Percentiles rank a stretch among this genome's conserved stretches.
Conservation (phyloP, 2,113 vertebrate species). For the Fregata magnificens region DNA sequence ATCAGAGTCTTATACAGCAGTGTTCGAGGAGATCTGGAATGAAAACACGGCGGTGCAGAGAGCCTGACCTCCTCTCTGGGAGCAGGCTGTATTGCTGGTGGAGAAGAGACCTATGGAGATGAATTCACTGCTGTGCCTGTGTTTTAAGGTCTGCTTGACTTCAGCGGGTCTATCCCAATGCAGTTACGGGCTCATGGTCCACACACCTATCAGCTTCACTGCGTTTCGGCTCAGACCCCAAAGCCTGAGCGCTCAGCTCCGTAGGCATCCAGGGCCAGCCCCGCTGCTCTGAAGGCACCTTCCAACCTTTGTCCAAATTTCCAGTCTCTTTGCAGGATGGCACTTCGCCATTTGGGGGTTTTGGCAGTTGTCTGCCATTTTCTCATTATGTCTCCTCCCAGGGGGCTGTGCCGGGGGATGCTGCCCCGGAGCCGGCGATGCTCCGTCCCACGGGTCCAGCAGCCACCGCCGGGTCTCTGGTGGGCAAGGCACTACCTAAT, state of each 20-base stretch:
- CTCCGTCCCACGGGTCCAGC: fast-evolving
- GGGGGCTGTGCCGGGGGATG: background rate
- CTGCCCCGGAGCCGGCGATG: background rate
- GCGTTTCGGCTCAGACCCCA: background rate
- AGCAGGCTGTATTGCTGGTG: background rate
- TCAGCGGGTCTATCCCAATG: too few species aligned
- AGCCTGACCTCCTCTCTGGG: too few species aligned
- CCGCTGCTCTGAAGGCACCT: background rate
- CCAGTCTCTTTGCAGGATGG: background rate
- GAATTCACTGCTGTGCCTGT: too few species aligned
- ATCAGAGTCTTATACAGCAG: background rate
- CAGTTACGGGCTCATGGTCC: fast-evolving
- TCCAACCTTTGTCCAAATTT: fast-evolving
- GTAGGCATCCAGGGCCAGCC: background rate
- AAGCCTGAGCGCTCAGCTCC: fast-evolving
- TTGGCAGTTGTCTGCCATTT: background rate
- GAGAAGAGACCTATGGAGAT: background rate
- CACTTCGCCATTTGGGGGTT: fast-evolving
- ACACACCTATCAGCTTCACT: too few species aligned
- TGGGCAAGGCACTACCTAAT: background rate
- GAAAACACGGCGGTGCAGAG: fast-evolving
- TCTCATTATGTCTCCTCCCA: fast-evolving
- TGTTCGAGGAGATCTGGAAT: background rate
- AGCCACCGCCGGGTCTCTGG: background rate
- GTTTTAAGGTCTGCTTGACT: background rate